Percentiles rank a stretch among this genome's conserved stretches.
phyloP scores from a whole-genome alignment of 2,797 vertebrate genomes.

The Aotus griseimembra region DNA sequence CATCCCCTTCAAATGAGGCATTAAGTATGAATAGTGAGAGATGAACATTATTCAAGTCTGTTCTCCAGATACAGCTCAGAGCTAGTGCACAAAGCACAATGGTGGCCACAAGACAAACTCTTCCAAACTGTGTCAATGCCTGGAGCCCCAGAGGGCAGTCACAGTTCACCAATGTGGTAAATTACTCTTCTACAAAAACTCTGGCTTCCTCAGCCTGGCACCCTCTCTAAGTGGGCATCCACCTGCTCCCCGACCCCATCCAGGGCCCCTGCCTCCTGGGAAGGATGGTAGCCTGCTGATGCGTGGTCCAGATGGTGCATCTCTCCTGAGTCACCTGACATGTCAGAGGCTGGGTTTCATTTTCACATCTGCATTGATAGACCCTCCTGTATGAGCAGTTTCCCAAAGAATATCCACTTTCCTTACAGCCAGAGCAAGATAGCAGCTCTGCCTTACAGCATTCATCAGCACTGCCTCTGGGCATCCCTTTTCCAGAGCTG shows the following conservation, averaged over 20 bases:
- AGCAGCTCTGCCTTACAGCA: rapidly evolving
- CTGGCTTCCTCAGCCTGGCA: not conserved
- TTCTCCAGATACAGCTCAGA: not conserved
- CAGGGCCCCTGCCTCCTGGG: not conserved
- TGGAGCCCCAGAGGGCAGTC: not conserved
- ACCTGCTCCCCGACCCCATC: not conserved
- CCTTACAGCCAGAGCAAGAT: not conserved
- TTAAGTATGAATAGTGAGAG: not conserved
- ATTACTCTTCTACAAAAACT: not conserved
- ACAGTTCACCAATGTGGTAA: not conserved
- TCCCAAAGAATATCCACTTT: not conserved
- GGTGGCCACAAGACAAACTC: not conserved
- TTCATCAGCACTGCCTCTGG: not conserved
- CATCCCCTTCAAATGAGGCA: not conserved
- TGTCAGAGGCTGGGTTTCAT: not conserved
- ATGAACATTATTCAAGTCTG: not conserved
- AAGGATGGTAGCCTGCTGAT: too few species aligned
- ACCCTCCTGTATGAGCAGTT: not conserved
- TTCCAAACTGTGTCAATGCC: not conserved
- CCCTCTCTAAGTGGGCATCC: not conserved
- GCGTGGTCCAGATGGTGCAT: not conserved
- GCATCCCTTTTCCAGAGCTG: not conserved
- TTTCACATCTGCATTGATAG: not conserved
- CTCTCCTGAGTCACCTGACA: not conserved
- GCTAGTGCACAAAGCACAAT: not conserved